A percentile compares a stretch with the other conserved stretches of the same genome.
Conservation (phyloP, 2,888 invertebrate genomes). For the Caenorhabditis wallacei region DNA sequence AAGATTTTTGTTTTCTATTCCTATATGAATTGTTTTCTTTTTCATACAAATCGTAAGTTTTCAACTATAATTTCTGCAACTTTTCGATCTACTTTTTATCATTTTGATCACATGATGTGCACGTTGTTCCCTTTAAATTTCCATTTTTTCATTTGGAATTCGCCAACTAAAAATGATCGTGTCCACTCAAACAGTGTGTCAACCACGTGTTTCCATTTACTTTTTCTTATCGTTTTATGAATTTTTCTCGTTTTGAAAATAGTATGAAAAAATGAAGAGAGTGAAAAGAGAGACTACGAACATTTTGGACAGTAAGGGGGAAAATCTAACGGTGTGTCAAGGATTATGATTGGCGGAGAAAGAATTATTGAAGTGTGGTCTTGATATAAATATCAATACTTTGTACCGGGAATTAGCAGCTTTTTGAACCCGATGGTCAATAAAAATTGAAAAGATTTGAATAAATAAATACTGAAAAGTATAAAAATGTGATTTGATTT, state of each 20-base stretch:
- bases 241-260: constrained; percentile 19
- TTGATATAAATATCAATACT: constrained; percentile 20
- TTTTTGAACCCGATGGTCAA: constrained; percentile 20
- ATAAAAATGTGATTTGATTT: not conserved
- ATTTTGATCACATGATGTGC: constrained; percentile 18
- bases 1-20: too few species aligned
- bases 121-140: constrained; percentile 11
- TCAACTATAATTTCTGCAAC: too few species aligned
- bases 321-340: constrained; percentile 9
- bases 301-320: constrained; percentile 33
- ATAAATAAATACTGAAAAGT: not conserved
- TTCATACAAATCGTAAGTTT: too few species aligned
- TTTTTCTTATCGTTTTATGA: constrained; percentile 33
- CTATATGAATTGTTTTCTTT: too few species aligned
- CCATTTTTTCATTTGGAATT: not conserved
- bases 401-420: constrained; percentile 15
- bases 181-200: constrained; percentile 23
- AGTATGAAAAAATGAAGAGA: not conserved
- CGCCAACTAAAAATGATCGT: constrained; percentile 5
- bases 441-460: not conserved
- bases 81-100: not conserved
- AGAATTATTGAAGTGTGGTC: constrained; percentile 29
- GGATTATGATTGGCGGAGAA: constrained; percentile 19
- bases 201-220: constrained; percentile 48
- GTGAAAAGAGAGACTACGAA: constrained; percentile 10